A percentile compares a stretch with the other conserved stretches of the same genome.
These are phyloP conservation scores for Zele albiditarsus DNA, from an alignment of 2,888 invertebrate species.

Conservation along the genomic window DNA sequence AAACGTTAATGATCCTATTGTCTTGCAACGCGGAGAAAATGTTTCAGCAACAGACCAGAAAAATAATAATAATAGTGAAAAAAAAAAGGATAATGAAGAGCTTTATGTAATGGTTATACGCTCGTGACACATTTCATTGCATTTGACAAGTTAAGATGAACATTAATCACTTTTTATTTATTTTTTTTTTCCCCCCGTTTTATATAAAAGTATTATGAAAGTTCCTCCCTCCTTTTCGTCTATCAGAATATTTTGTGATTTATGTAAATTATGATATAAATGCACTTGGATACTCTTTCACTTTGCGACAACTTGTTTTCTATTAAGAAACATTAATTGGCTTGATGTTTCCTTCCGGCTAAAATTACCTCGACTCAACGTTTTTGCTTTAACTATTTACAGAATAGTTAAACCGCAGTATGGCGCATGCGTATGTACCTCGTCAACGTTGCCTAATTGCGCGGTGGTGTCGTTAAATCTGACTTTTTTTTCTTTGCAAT, in stretches of 20 bases:
- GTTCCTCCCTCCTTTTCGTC: neutral
- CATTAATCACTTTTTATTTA: neutral
- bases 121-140: neutral
- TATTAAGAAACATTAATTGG: neutral
- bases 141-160: neutral
- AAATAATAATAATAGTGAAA: neutral
- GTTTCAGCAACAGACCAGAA: neutral
- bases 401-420: slow-evolving; percentile 20
- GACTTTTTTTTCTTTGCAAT: slow-evolving; percentile 40
- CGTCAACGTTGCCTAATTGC: neutral
- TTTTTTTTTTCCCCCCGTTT: too few relatives aligned
- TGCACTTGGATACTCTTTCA: neutral
- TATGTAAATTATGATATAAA: neutral
- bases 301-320: neutral
- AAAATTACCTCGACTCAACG: slow-evolving; percentile 5
- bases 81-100: neutral
- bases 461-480: slow-evolving; percentile 23
- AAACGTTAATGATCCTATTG: neutral
- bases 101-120: neutral
- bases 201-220: neutral
- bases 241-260: neutral
- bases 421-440: neutral
- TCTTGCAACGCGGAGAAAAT: neutral
- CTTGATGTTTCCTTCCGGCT: neutral
- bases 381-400: slow-evolving; percentile 25